A percentile compares a stretch with the other conserved stretches of the same genome.
Evolutionary conservation across 2,113 vertebrate genomes (phyloP).

Genomic region (Shinisaurus crocodilurus): DNA sequence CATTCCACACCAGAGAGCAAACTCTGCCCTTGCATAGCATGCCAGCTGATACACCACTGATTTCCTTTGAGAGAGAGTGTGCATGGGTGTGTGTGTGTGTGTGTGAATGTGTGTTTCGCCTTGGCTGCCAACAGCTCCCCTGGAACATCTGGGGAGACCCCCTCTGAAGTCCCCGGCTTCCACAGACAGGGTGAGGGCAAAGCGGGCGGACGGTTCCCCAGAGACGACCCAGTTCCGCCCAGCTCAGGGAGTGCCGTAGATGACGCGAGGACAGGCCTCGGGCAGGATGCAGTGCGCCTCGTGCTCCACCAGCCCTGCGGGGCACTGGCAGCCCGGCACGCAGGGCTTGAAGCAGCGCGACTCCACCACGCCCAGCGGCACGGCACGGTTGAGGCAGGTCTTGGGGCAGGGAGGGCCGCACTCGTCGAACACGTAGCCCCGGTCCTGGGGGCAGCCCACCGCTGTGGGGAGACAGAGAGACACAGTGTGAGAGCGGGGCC

Average conservation of each 20-base stretch:
- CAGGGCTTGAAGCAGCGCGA: slow-evolving; percentile 88
- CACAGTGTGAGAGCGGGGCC: neutral
- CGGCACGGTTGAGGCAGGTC: slow-evolving; percentile 87
- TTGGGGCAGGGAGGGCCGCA: slow-evolving; percentile 90
- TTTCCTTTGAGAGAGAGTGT: too few species aligned
- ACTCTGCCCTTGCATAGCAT: too few species aligned
- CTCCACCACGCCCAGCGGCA: slow-evolving; percentile 86
- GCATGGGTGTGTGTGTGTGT: too few species aligned
- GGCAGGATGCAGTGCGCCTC: slow-evolving; percentile 84
- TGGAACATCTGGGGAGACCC: too few species aligned
- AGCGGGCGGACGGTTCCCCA: too few species aligned
- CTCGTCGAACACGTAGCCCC: slow-evolving; percentile 91
- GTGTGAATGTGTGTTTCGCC: too few species aligned
- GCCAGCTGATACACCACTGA: too few species aligned
- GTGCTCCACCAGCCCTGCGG: slow-evolving; percentile 88
- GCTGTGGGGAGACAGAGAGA: slow-evolving; percentile 66
- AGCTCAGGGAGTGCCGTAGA: slow-evolving; percentile 67
- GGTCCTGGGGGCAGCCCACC: slow-evolving; percentile 87
- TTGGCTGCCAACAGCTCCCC: too few species aligned
- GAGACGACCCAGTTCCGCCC: too few species aligned
- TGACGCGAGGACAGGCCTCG: slow-evolving; percentile 84
- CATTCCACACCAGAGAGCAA: too few species aligned
- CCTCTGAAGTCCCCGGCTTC: too few species aligned
- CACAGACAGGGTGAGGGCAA: too few species aligned
- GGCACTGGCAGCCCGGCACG: slow-evolving; percentile 88